Conservation (phyloP, 2,888 invertebrate genomes). For the Eupithecia dodoneata region DNA sequence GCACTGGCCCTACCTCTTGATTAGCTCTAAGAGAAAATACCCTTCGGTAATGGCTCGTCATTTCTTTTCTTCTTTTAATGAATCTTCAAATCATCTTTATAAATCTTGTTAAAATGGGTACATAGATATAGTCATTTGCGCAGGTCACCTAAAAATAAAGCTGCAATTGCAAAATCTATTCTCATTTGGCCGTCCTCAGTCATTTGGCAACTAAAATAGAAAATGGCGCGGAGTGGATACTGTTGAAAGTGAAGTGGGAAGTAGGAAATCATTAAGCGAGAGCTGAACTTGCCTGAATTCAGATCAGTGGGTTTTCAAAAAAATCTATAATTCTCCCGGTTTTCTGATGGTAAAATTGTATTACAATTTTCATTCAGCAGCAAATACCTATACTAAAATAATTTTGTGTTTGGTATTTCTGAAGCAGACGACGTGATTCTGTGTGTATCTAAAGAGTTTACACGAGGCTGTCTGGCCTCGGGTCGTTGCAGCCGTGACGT, state of each 20-base stretch:
- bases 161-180: conserved; percentile 14
- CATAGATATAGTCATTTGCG: neutral
- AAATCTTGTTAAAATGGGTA: neutral
- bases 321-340: conserved; percentile 13
- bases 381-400: neutral
- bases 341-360: neutral
- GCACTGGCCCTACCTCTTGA: neutral
- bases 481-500: conserved; percentile 56
- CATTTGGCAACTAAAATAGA: conserved; percentile 42
- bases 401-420: conserved; percentile 31
- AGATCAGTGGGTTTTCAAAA: conserved; percentile 37
- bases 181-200: conserved; percentile 33
- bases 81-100: neutral
- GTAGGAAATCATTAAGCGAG: conserved; percentile 47
- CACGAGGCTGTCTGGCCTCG: conserved; percentile 56
- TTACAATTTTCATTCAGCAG: neutral
- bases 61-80: neutral
- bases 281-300: conserved; percentile 43
- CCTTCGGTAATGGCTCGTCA: neutral
- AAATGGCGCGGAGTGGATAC: conserved; percentile 41
- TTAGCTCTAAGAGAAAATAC: neutral
- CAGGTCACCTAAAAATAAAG: conserved; percentile 1
- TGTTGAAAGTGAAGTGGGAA: conserved; percentile 44
- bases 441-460: conserved; percentile 44
- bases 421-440: conserved; percentile 38